These are phyloP conservation scores for Idaea aversata DNA, from an alignment of 2,888 invertebrate genomes.

Conservation along the genomic window DNA sequence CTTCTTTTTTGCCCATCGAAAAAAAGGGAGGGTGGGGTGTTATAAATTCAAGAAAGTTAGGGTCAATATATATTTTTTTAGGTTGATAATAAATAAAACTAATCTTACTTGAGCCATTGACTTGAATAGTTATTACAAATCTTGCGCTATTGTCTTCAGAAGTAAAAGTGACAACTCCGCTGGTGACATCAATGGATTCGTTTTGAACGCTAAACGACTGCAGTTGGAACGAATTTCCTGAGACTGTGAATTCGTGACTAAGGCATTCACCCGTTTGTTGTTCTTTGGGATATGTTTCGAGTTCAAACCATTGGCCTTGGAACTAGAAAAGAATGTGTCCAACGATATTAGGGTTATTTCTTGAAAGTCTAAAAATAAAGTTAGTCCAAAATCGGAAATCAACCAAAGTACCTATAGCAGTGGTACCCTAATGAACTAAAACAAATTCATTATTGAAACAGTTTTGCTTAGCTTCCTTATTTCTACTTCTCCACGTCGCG, in stretches of 20 bases:
- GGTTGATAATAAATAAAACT: no score
- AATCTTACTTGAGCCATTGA: conserved; percentile 12
- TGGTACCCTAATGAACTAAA: no score
- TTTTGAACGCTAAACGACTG: conserved; percentile 34
- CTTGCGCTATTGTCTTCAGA: conserved; percentile 24
- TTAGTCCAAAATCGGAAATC: no score
- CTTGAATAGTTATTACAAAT: conserved; percentile 18
- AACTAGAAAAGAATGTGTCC: conserved; percentile 19
- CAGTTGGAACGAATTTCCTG: conserved; percentile 22
- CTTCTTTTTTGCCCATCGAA: no score
- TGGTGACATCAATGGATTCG: conserved; percentile 28
- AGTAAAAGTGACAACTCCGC: conserved; percentile 23
- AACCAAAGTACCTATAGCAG: no score
- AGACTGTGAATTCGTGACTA: conserved; percentile 30
- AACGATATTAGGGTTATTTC: neutral
- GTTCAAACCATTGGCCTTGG: conserved; percentile 36
- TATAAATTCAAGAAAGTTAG: neutral
- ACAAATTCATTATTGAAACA: no score
- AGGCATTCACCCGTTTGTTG: conserved; percentile 37
- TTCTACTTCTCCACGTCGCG: no score
- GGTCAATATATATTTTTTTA: neutral
- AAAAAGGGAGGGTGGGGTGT: no score
- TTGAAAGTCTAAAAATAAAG: no score
- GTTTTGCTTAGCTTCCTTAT: no score
- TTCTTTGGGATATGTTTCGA: conserved; percentile 36